Base-by-base conservation (phyloP, 1,140 invertebrate genomes). In the Drosophila ogumai region DNA sequence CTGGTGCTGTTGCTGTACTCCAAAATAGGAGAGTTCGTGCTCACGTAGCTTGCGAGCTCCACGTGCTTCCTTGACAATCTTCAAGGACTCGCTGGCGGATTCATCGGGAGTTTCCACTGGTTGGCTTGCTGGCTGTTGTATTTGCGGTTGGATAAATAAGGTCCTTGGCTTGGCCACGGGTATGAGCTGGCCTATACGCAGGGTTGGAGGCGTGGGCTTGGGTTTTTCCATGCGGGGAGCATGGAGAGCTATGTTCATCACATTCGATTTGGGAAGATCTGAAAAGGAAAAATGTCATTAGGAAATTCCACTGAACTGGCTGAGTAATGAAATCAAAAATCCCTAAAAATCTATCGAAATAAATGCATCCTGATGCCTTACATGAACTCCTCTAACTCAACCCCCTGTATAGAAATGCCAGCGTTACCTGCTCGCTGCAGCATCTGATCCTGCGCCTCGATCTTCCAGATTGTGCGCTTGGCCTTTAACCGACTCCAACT, bases 1-100 rank as follows among this genome's bases (percentile, higher is more conserved):
- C 34, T 74, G 75, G 3, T 60, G 49, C 6, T 60, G 59, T 4
- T 74, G 67, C n/a, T 93, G 92, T 2, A 93, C 79, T 6, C 93
- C 93, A 59, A 93, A 93, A 65, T 93, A 93, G 44, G 92, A 93
- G 22, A 93, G 85, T 71, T 93, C 93, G 13, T 93, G 93, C 19
- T 93, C 92, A 9, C 92, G 91, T 13, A 93, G 41, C 72, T 93
- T 93, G 55, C 93, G 87, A 7, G 93, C 92, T 8, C 92, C 92
- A n/a, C 90, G 88, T 12, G 92, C 79, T 52, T 92, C 91, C 41
- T 91, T 92, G 4, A 92, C 74, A 54, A 92, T 92, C 58, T 91
- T 92, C 7, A 92, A 44, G n/a, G 88, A 75, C 19, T 91, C 79
- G 55, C 67, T 80, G 49, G 65, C 60, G 6, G 85, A 78, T 5